Evolutionary conservation across 2,797 vertebrate genomes (phyloP).

Genomic region (Aldrovandia affinis): DNA sequence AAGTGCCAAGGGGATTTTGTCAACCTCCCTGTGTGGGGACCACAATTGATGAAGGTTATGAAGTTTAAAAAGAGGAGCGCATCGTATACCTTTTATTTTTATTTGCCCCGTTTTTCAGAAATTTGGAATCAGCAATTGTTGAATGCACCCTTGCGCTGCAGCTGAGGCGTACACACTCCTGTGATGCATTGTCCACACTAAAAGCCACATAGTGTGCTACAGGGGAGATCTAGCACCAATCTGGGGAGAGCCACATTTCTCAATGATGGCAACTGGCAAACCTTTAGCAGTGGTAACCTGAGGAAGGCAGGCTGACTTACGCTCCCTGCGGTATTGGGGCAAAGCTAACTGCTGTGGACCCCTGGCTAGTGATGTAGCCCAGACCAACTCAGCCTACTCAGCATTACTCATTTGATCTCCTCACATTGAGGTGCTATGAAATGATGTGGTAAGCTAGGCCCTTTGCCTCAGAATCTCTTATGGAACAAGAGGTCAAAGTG

Average conservation of each 20-base stretch:
- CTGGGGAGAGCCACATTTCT: too few relatives aligned
- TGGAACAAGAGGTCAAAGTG: neutral
- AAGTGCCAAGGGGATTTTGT: neutral
- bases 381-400: neutral
- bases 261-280: neutral
- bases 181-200: neutral
- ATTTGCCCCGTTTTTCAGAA: neutral
- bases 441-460: neutral
- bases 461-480: neutral
- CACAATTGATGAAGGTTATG: neutral
- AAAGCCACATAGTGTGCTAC: neutral
- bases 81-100: neutral
- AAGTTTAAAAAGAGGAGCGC: neutral
- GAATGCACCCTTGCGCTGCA: neutral
- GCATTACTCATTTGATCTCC: neutral
- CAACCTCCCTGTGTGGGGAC: neutral
- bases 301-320: neutral
- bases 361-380: neutral
- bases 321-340: neutral
- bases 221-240: neutral
- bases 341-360: neutral
- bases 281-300: neutral
- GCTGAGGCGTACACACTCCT: neutral
- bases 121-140: neutral
- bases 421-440: neutral